Evolutionary conservation across 2,797 vertebrate species (phyloP), one percentile per base, ranked within the genome.

Genomic region (Euthynnus affinis): DNA sequence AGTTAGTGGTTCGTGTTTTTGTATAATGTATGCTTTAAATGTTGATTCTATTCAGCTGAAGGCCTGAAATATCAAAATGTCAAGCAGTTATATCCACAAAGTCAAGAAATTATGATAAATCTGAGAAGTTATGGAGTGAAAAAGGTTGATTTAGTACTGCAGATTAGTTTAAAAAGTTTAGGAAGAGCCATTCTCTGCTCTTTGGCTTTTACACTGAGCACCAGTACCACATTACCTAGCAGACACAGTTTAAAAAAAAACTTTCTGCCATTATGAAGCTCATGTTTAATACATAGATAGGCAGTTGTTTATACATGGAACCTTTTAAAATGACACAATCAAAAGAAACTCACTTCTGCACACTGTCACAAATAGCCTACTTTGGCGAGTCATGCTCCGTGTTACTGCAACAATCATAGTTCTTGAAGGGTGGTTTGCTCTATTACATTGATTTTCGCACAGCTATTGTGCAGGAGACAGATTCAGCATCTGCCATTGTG

Each of bases 401-500:
- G 78, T 62, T 58, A 63, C 40, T 51, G 46, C 51, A 23, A 48
- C 20, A n/a, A 59, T 69, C 57, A 51, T n/a, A 40, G 72, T 70
- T 66, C 74, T 67, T 78, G 4, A 6, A 77, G 66, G 67, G 74
- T 73, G 63, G 81, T 86, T 87, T 79, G 76, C 77, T 84, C 75
- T 60, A 77, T 81, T 83, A 83, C 81, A 87, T 74, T 76, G 83
- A 84, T 81, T 84, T 82, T 78, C 79, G 32, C 52, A 76, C 34
- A 40, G 72, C 73, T 74, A 83, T 82, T 82, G 79, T 88, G 77
- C 65, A 40, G 51, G 60, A 83, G 75, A 84, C 77, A 65, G 65
- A 88, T 82, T 87, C 77, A 57, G 72, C 76, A 64, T 82, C 80
- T 86, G 80, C 71, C 76, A 78, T 84, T 88, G 85, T 91, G 69